phyloP scores from a whole-genome alignment of 2,888 invertebrate species.

The Anagyrus pseudococci region DNA sequence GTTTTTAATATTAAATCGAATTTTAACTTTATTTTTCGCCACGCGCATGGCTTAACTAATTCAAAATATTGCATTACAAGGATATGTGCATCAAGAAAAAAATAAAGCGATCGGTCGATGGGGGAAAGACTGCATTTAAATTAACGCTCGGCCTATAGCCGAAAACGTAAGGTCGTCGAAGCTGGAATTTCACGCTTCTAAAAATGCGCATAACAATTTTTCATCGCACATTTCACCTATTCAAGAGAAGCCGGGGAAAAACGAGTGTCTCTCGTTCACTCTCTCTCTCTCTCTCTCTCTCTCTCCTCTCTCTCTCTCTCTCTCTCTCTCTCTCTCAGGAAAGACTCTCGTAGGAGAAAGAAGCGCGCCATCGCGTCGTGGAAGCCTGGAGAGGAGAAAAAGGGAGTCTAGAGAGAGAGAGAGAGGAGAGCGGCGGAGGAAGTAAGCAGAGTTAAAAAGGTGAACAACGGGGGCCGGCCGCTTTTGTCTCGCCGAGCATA shows the following conservation, averaged over 20 bases:
- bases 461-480: slow-evolving; percentile 15
- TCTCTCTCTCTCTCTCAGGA: not conserved
- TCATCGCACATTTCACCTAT: not conserved
- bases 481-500: slow-evolving; percentile 31
- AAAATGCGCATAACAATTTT: not conserved
- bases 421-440: not conserved
- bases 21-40: not conserved
- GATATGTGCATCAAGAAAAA: not conserved
- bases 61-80: too few relatives aligned
- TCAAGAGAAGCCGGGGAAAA: not conserved
- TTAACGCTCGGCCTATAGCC: not conserved
- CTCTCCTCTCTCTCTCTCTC: not conserved
- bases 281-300: not conserved
- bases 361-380: too few relatives aligned
- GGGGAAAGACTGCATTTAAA: not conserved
- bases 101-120: not conserved
- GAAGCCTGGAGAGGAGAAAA: not conserved
- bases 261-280: too few relatives aligned
- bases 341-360: too few relatives aligned
- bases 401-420: not conserved
- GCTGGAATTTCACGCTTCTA: not conserved
- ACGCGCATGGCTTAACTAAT: not conserved
- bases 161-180: not conserved
- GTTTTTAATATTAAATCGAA: not conserved
- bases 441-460: slow-evolving; percentile 2